Base-by-base conservation (phyloP, 2,797 vertebrate species). In the Catostomus latipinnis region DNA sequence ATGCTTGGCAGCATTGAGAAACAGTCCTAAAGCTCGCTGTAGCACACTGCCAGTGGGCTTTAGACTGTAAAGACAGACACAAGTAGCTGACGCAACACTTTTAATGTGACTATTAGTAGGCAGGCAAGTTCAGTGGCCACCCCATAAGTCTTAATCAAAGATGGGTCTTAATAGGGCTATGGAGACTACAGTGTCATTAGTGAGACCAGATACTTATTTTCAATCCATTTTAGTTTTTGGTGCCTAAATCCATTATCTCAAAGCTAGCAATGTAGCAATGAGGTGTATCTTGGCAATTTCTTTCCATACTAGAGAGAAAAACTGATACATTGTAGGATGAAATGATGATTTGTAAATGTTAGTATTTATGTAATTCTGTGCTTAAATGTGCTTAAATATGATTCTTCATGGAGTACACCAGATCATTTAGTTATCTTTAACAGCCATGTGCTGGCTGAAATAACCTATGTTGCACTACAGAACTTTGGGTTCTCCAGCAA, bases 41-140 rank as follows among this genome's bases (percentile, higher is more conserved):
- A 91, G 90, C 88, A 89, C 16, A 46, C 79, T 60, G 52, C 88
- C 82, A 87, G 90, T 92, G 89, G 89, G 82, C 90, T 34, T 34
- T 34, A 34, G 34, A 34, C 34, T 34, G 34, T 34, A 89, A 93
- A 92, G 90, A 88, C 81, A 71, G 82, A 11, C 81, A 78, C 61
- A 67, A 53, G 61, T 66, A 84, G 80, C 93, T 94, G 93, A 93
- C 82, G 69, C 88, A 90, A 92, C 92, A 90, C 78, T 92, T 93
- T 84, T 70, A 34, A 3, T 86, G 62, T 63, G 85, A 80, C 84
- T 80, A 92, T 91, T 92, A 92, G 91, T 90, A 92, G 91, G 90
- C 87, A 87, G 90, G 66, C 89, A 89, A 89, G 89, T 92, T 90
- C 90, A 89, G 85, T 84, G 87, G 90, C 82, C 66, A 61, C 89